Evolutionary conservation across 2,888 invertebrate genomes (phyloP).

Genomic region (Augochlorella aurata): DNA sequence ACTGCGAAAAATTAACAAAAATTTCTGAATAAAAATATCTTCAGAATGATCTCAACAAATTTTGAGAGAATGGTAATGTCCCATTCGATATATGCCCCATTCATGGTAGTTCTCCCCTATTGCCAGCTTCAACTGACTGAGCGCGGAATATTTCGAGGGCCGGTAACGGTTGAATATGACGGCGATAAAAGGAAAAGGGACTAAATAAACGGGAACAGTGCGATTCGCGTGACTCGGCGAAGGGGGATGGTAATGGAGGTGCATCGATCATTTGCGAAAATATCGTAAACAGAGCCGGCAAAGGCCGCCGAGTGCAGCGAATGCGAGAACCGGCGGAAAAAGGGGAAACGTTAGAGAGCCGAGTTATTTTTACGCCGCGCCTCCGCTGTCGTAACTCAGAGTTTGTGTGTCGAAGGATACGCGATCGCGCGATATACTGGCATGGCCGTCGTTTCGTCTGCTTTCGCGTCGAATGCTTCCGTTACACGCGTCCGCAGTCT

Average conservation of each 20-base stretch:
- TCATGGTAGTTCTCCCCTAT: no score
- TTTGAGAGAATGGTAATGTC: no score
- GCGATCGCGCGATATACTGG: slow-evolving; percentile 27
- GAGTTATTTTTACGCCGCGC: slow-evolving; percentile 18
- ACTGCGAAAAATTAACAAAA: no score
- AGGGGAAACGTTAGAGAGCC: slow-evolving; percentile 10
- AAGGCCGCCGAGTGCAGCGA: neutral
- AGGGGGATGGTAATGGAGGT: neutral
- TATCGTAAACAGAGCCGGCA: slow-evolving; percentile 4
- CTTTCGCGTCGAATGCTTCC: neutral
- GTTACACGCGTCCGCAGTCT: neutral
- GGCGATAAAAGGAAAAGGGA: neutral
- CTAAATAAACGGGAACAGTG: slow-evolving; percentile 10
- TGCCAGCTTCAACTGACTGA: no score
- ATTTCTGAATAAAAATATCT: no score
- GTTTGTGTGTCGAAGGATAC: slow-evolving; percentile 28
- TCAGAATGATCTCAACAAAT: no score
- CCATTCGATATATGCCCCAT: no score
- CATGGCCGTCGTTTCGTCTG: slow-evolving; percentile 19
- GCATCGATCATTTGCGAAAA: slow-evolving; percentile 13
- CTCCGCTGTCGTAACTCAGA: slow-evolving; percentile 34
- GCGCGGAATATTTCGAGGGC: neutral
- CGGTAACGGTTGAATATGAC: neutral
- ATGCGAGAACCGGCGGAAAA: neutral
- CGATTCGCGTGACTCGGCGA: neutral